Evolutionary conservation across 2,888 invertebrate genomes (phyloP).

Genomic region (Agrilus cyanescens): DNA sequence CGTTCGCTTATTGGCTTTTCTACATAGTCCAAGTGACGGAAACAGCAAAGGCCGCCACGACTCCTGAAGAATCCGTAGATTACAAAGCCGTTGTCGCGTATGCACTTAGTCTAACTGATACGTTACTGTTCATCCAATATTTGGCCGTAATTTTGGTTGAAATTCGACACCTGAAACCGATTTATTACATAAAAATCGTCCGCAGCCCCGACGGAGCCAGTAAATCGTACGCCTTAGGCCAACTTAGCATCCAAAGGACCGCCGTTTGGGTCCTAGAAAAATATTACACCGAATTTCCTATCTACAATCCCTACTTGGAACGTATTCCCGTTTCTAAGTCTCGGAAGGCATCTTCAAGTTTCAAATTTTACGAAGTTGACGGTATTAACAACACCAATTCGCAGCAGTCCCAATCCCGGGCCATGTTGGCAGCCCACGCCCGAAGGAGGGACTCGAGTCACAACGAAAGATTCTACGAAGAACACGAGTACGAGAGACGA

Average conservation of each 20-base stretch:
- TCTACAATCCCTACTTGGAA: constrained; percentile 94
- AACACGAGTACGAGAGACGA: constrained; percentile 89
- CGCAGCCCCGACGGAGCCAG: constrained; percentile 94
- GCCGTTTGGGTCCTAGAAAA: constrained; percentile 90
- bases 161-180: constrained; percentile 81
- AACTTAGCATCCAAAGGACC: constrained; percentile 87
- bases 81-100: constrained; percentile 86
- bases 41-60: constrained; percentile 65
- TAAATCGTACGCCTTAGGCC: constrained; percentile 76
- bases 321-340: constrained; percentile 79
- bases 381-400: constrained; percentile 50
- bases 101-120: constrained; percentile 86
- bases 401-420: constrained; percentile 59
- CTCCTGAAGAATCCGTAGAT: constrained; percentile 68
- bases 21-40: constrained; percentile 86
- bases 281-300: constrained; percentile 92
- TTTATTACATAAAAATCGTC: constrained; percentile 81
- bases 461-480: constrained; percentile 96
- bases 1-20: constrained; percentile 96
- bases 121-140: constrained; percentile 89
- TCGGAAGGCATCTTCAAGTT: constrained; percentile 65
- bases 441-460: constrained; percentile 84
- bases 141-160: constrained; percentile 88
- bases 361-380: constrained; percentile 97
- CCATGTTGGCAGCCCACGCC: constrained; percentile 62